Evolutionary conservation across 2,797 vertebrate species (phyloP).

Genomic region (Phrynocephalus vlangalii): DNA sequence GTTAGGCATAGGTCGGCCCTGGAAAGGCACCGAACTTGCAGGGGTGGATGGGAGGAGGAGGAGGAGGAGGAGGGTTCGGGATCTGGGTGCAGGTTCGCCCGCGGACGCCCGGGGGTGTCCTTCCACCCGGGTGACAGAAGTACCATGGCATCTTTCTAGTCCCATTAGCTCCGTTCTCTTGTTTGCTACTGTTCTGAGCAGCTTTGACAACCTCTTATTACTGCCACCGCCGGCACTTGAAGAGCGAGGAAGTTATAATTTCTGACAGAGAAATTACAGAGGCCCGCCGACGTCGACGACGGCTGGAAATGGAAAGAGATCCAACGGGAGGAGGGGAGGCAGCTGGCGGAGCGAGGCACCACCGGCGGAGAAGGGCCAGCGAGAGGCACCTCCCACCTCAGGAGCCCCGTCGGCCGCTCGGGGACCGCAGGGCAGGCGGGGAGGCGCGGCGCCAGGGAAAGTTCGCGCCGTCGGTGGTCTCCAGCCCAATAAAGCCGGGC

Average conservation of each 20-base stretch:
- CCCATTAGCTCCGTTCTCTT: constrained; percentile 54
- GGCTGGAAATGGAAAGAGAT: constrained; percentile 21
- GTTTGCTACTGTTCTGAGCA: constrained; percentile 55
- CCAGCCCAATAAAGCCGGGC: too few species aligned
- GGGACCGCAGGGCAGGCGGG: too few species aligned
- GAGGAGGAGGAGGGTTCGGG: too few species aligned
- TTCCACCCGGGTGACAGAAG: constrained; percentile 31
- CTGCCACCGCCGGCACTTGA: constrained; percentile 48
- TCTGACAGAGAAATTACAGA: constrained; percentile 55
- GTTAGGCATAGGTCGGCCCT: too few species aligned
- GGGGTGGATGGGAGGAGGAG: too few species aligned
- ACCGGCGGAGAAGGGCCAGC: not conserved
- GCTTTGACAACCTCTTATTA: constrained; percentile 51
- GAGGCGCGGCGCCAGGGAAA: not conserved
- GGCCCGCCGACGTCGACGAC: constrained; percentile 22
- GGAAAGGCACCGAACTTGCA: too few species aligned
- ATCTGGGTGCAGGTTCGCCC: too few species aligned
- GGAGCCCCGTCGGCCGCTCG: not conserved
- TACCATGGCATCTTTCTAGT: constrained; percentile 51
- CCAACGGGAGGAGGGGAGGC: too few species aligned
- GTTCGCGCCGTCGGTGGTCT: not conserved
- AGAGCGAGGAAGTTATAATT: constrained; percentile 50
- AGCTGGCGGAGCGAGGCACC: not conserved
- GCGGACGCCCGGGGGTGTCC: not conserved
- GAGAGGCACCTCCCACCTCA: too few species aligned